A percentile compares a stretch with the other conserved stretches of the same genome.
Conservation (phyloP, 1,140 invertebrate genomes). For the Melanaphis sacchari region DNA sequence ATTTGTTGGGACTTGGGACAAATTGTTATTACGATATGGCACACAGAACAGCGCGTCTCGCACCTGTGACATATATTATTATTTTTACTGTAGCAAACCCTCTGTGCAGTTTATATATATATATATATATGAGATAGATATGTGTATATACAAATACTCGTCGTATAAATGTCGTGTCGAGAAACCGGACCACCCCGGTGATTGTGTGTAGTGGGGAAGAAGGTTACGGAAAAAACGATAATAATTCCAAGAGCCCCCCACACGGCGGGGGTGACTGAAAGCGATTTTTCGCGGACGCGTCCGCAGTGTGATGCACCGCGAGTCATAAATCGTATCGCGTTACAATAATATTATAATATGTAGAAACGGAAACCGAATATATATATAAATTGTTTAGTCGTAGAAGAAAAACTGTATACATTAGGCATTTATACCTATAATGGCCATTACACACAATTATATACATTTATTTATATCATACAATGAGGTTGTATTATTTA, state of each 20-base stretch:
- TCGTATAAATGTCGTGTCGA: neutral
- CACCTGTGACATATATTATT: conserved; percentile 30
- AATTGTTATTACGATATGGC: neutral
- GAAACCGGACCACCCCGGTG: conserved; percentile 7
- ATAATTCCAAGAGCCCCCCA: neutral
- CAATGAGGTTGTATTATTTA: neutral
- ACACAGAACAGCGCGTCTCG: neutral
- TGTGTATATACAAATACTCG: neutral
- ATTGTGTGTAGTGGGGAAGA: neutral
- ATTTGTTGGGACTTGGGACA: conserved; percentile 35
- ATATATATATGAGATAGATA: neutral
- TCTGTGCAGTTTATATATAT: neutral
- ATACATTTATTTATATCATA: neutral
- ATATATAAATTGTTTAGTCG: neutral
- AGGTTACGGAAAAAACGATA: neutral
- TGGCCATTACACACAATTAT: neutral
- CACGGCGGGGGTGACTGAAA: neutral
- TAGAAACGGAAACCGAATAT: neutral
- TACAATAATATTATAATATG: neutral
- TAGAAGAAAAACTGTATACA: neutral
- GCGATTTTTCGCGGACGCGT: neutral
- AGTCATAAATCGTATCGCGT: conserved; percentile 35
- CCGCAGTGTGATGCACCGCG: neutral
- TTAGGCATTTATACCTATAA: neutral
- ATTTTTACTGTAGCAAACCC: neutral